Conservation (phyloP, 1,140 invertebrate species). For the Antheraea mylitta region DNA sequence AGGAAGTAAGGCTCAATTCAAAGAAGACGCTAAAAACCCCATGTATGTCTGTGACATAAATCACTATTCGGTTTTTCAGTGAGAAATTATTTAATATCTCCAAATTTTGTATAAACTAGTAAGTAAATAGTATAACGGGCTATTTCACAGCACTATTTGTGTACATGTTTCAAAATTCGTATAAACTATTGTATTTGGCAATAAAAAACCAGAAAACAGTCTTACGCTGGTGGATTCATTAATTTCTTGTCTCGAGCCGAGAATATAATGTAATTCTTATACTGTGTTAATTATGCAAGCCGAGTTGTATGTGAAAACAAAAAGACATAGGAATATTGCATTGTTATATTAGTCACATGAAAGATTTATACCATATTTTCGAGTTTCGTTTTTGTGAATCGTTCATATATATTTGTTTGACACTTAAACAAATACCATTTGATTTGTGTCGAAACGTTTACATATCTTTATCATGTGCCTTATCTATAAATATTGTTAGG, state of each 20-base stretch:
- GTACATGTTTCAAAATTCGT: no score
- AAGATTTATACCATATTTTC: not conserved
- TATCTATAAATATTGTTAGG: constrained; percentile 4
- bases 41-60: not conserved
- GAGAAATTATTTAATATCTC: not conserved
- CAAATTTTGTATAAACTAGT: not conserved
- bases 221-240: no score
- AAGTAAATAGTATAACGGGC: no score
- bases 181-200: no score
- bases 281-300: not conserved
- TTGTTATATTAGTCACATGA: not conserved
- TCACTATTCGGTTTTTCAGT: not conserved
- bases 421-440: constrained; percentile 3
- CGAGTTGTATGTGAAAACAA: not conserved
- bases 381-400: not conserved
- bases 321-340: not conserved
- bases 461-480: constrained; percentile 9
- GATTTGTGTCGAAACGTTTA: constrained; percentile 11
- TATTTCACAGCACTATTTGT: no score
- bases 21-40: no score
- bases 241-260: not conserved
- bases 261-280: not conserved
- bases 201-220: no score
- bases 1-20: no score
- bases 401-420: not conserved